Percentiles rank a stretch among this genome's conserved stretches.
These are phyloP conservation scores for Lepilemur septentrionalis DNA, from an alignment of 2,797 vertebrate species.

Conservation along the genomic window DNA sequence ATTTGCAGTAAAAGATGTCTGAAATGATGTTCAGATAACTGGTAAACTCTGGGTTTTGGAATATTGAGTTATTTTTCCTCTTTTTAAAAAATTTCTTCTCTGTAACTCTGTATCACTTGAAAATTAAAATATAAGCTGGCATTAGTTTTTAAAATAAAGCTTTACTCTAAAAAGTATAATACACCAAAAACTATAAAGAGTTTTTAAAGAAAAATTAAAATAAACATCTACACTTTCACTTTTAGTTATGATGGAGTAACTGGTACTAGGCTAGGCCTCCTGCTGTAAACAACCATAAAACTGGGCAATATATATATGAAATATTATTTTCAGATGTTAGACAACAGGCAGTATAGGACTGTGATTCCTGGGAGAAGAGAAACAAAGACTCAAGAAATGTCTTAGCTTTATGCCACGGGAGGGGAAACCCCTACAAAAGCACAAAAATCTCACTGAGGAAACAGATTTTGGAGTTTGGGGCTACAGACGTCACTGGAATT, in stretches of 20 bases:
- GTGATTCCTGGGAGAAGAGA: neutral
- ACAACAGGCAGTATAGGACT: neutral
- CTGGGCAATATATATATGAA: neutral
- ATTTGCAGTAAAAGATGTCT: neutral
- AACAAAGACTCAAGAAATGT: constrained; percentile 3
- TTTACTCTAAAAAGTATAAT: neutral
- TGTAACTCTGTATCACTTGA: neutral
- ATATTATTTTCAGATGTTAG: neutral
- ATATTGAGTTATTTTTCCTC: neutral
- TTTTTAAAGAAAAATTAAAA: neutral
- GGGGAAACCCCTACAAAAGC: neutral
- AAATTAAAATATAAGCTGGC: neutral
- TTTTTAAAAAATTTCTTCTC: neutral
- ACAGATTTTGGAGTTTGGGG: neutral
- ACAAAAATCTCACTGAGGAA: neutral
- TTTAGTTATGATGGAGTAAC: neutral
- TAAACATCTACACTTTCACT: neutral
- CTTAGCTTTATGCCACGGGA: neutral
- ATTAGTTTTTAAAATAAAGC: neutral
- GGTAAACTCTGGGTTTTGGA: neutral
- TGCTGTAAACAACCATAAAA: neutral
- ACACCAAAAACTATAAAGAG: neutral
- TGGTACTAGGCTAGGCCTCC: neutral
- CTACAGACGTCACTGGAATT: neutral
- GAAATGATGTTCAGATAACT: constrained; percentile 7